Evolutionary conservation across 2,888 invertebrate species (phyloP).

Genomic region (Aphidius colemani): DNA sequence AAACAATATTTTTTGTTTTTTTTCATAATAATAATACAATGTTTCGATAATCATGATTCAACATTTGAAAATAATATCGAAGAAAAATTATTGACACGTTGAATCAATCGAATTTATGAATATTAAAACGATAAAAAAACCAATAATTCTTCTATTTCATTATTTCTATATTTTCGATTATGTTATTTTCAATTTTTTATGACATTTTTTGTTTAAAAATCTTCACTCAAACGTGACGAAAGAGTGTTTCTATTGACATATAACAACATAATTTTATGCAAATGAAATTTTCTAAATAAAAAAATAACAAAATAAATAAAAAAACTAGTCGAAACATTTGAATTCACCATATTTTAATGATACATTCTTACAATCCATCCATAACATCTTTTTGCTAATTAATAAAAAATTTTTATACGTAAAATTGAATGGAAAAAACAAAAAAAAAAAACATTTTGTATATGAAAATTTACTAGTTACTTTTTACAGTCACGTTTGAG

Average conservation of each 20-base stretch:
- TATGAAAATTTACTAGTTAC: constrained; percentile 2
- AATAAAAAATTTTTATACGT: constrained; percentile 27
- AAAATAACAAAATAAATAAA: neutral
- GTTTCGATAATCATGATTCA: neutral
- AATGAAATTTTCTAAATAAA: neutral
- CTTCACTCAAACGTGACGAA: constrained; percentile 18
- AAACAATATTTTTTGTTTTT: neutral
- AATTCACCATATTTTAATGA: neutral
- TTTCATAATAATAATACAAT: neutral
- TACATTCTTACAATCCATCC: constrained; percentile 9
- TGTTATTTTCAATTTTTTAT: neutral
- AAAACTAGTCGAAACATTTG: constrained; percentile 11
- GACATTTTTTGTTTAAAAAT: neutral
- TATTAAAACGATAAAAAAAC: neutral
- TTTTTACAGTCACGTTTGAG: constrained; percentile 41
- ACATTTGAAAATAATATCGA: no score
- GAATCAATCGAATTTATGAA: constrained; percentile 15
- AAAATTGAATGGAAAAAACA: constrained; percentile 10
- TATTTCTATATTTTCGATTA: constrained; percentile 8
- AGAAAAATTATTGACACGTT: constrained; percentile 12
- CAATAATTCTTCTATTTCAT: constrained; percentile 7
- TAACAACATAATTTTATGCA: neutral
- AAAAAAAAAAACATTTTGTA: constrained; percentile 15
- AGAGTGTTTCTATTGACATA: neutral
- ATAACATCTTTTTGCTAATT: neutral